Evolutionary conservation across 1,140 invertebrate genomes (phyloP), one percentile per base, ranked within the genome.

Genomic region (Drosophila suzukii): DNA sequence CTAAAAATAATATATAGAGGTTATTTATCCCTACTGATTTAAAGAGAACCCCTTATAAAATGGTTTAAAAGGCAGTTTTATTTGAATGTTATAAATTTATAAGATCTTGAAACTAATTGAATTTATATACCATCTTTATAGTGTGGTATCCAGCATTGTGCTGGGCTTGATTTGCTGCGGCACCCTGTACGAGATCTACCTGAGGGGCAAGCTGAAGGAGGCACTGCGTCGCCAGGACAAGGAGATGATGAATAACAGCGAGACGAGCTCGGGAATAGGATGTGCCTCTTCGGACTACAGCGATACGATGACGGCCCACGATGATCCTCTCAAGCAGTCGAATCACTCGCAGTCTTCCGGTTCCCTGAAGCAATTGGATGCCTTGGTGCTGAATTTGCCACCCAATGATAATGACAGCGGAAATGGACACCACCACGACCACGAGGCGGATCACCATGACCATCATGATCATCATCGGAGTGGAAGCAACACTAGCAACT

Each of bases 181-280:
- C 15, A 95, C 95, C 0, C 81, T 92, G 11, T 95, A 95, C 81
- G 95, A 95, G 91, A 92, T 94, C 82, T 93, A 92, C 47, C 80
- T 95, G 66, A 92, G 92, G 6, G 88, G 92, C 4, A 92, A 91
- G 12, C 91, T 93, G 30, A 79, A 92, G 65, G 80, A 81, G 72
- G 86, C 80, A 8, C 51, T 91, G 50, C 82, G 81, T 8, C 79
- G 59, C n/a, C 89, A 91, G 66, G 88, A 92, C 61, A 91, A 92
- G 70, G 88, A 92, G 62, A 85, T 90, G 80, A 90, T 91, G 82
- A 91, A 91, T 56, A 91, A 92, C 59, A 91, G 91, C 24, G 90
- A 92, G 44, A 92, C 91, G 0, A 91, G 90, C 17, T 92, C 92
- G n/a, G 91, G 91, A n/a, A 91, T 93, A 13, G 91, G 92, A 0